phyloP scores from a whole-genome alignment of 2,113 vertebrate species.

The Malurus elegans region DNA sequence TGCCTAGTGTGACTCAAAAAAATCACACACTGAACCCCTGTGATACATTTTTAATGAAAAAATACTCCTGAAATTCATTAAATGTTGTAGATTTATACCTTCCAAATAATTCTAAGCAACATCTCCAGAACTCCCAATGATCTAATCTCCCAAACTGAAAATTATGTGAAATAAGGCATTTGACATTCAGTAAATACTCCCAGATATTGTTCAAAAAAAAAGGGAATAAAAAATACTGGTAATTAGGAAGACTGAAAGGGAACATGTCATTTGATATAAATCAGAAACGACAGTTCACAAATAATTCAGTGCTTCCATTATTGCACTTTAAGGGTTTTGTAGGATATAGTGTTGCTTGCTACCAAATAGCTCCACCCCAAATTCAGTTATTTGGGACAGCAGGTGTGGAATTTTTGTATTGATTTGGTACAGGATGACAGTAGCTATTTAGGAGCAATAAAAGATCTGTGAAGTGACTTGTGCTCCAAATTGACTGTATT shows the following conservation, averaged over 20 bases:
- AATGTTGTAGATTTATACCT: conserved; percentile 9
- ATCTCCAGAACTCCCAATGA: background rate
- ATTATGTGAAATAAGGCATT: conserved; percentile 29
- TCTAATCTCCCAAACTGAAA: conserved; percentile 15
- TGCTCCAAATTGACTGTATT: background rate
- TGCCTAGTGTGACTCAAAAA: background rate
- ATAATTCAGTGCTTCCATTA: conserved; percentile 39
- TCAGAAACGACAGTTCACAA: conserved; percentile 17
- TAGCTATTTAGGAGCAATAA: background rate
- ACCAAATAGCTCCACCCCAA: background rate
- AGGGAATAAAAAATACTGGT: background rate
- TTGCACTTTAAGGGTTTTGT: background rate
- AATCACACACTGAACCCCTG: background rate
- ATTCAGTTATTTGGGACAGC: background rate
- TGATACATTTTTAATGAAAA: conserved; percentile 43
- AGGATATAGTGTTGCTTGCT: background rate
- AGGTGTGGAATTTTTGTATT: background rate
- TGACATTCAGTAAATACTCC: background rate
- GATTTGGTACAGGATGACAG: background rate
- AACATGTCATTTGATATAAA: conserved; percentile 20
- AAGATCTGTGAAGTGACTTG: background rate
- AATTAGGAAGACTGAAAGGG: conserved; percentile 28
- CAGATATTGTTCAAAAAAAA: background rate
- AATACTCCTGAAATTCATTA: conserved; percentile 4
- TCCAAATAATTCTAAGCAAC: conserved; percentile 45